Base-by-base conservation (phyloP, 2,113 vertebrate genomes). In the Elanus axillaris region DNA sequence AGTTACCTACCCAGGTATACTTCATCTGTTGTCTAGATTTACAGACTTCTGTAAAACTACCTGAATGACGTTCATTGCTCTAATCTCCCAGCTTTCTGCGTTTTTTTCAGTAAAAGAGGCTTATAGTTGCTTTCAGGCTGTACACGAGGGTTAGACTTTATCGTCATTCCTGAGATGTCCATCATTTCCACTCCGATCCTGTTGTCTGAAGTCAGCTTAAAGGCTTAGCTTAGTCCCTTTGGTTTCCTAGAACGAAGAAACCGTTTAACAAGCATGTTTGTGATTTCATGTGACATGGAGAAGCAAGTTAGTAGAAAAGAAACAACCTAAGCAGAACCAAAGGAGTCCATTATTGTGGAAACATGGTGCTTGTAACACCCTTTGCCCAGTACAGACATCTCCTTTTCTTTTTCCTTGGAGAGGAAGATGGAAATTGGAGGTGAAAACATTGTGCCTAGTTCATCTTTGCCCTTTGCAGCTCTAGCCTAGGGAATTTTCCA, bases 191-290 rank as follows among this genome's bases (percentile, higher is more conserved):
- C 43, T 81, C 36, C 34, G 48, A 25, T 72, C 52, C 73, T 68
- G 66, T 67, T 89, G 76, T 38, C 58, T 90, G 84, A 40, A 78
- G 53, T 56, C 43, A 75, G 77, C 25, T 95, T 47, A 60, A 84
- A 82, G 73, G 89, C 22, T 95, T 75, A 93, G 64, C 56, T 94
- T 48, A 75, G 89, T 55, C 23, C 22, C 52, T 68, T 80, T 78
- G 66, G 68, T 64, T 96, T 95, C 95, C 84, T 91, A 78, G 66
- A 94, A 38, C 0, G 81, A 91, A 79, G 66, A 89, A 94, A 68
- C 3, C 27, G 14, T 64, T 67, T 90, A 58, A 73, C 13, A 67
- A 45, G 19, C 56, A 27, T 0, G 0, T 72, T 85, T 87, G 58
- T 86, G 83, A 95, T 96, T 92, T 81, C 60, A 25, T 56, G 60